phyloP scores from a whole-genome alignment of 37 sponge, comb jelly and placozoan genomes.

The Mnemiopsis leidyi region DNA sequence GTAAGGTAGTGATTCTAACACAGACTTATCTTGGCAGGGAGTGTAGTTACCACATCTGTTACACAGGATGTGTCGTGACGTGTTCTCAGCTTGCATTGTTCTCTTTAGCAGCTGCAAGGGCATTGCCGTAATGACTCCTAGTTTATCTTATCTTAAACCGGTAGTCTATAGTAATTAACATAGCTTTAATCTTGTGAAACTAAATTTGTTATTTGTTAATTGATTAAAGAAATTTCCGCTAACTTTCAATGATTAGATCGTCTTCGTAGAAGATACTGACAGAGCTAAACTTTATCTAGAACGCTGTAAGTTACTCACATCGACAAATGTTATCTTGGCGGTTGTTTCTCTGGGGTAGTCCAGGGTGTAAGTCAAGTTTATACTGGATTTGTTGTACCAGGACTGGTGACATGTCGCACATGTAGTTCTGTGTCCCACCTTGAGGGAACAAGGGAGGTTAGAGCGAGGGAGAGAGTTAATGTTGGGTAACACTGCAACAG shows the following conservation, averaged over 20 bases:
- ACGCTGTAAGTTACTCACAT: too few relatives aligned
- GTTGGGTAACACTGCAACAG: too few relatives aligned
- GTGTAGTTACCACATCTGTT: constrained; percentile 40
- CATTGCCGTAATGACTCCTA: too few relatives aligned
- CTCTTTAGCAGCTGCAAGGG: constrained; percentile 50
- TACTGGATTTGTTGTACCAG: constrained; percentile 20
- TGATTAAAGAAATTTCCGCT: too few relatives aligned
- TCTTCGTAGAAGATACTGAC: too few relatives aligned
- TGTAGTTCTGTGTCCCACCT: constrained; percentile 50
- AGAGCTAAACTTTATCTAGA: too few relatives aligned
- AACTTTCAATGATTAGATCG: too few relatives aligned
- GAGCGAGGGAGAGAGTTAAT: too few relatives aligned
- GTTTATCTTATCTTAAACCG: too few relatives aligned
- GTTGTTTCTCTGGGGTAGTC: constrained; percentile 3
- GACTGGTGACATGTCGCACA: constrained; percentile 22
- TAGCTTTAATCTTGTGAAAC: too few relatives aligned
- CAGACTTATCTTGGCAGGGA: background rate
- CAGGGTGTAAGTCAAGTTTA: constrained; percentile 39
- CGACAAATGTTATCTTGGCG: constrained; percentile 1
- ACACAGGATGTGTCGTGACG: constrained; percentile 14
- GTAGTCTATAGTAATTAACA: too few relatives aligned
- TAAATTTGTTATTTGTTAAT: too few relatives aligned
- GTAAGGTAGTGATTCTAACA: constrained; percentile 45
- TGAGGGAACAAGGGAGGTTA: background rate
- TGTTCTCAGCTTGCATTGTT: constrained; percentile 39